Conservation (phyloP, 2,888 invertebrate species). For the Plebejus argus region DNA sequence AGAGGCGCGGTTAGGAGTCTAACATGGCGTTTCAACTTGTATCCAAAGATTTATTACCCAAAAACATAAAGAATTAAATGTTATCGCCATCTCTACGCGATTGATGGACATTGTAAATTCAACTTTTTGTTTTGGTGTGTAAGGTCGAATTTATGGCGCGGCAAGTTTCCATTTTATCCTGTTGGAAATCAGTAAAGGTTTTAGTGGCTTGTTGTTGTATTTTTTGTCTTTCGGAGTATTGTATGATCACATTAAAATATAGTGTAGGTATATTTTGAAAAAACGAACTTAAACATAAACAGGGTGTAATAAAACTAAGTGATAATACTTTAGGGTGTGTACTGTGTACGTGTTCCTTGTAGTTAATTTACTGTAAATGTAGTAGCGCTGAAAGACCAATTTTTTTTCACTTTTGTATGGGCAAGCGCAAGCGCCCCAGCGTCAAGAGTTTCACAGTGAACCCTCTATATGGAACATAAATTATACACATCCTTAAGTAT, state of each 20-base stretch:
- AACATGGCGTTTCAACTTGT: background rate
- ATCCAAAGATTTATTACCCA: constrained; percentile 15
- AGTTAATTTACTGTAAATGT: too few relatives aligned
- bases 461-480: too few relatives aligned
- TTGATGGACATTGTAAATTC: background rate
- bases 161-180: background rate
- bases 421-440: too few relatives aligned
- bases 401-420: too few relatives aligned
- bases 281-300: background rate
- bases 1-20: constrained; percentile 32
- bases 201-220: background rate
- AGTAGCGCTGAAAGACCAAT: too few relatives aligned
- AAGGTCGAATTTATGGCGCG: background rate
- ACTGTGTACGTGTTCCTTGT: too few relatives aligned
- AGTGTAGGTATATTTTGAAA: background rate
- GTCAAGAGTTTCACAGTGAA: too few relatives aligned
- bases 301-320: too few relatives aligned
- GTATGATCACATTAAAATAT: background rate
- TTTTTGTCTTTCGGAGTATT: background rate
- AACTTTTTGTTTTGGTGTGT: background rate
- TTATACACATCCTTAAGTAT: too few relatives aligned
- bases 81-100: constrained; percentile 5
- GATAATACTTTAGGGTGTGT: too few relatives aligned
- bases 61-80: constrained; percentile 8
- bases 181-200: background rate